Evolutionary conservation across 2,797 vertebrate genomes (phyloP).

Genomic region (Sebastes minor): DNA sequence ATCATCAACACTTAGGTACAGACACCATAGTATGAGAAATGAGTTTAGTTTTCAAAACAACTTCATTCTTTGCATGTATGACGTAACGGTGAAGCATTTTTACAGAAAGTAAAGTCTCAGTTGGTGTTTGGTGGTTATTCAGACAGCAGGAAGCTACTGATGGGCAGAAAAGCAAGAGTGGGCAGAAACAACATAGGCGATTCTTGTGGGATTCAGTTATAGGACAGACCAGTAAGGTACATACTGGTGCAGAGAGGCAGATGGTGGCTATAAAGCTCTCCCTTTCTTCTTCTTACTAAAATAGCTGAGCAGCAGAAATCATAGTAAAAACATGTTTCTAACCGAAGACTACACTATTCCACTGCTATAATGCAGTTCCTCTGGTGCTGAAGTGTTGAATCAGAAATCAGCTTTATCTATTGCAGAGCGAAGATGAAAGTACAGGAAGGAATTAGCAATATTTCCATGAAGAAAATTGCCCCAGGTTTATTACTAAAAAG

Average conservation of each 20-base stretch:
- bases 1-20: background rate
- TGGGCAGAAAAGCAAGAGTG: slow-evolving; percentile 7
- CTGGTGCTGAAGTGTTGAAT: background rate
- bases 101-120: background rate
- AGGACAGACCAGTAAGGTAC: slow-evolving; percentile 11
- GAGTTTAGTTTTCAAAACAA: background rate
- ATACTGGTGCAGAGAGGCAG: slow-evolving; percentile 5
- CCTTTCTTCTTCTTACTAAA: background rate
- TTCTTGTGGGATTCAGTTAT: slow-evolving; percentile 29
- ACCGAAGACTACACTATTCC: background rate
- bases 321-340: background rate
- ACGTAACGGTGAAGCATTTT: background rate
- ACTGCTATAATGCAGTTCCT: background rate
- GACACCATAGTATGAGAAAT: background rate
- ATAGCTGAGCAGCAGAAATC: background rate
- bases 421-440: background rate
- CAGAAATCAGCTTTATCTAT: background rate
- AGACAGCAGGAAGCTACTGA: background rate
- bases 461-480: background rate
- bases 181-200: slow-evolving; percentile 25
- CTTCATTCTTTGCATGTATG: background rate
- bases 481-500: background rate
- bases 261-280: background rate
- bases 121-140: background rate
- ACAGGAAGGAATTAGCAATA: background rate